Percentiles rank a stretch among this genome's conserved stretches.
phyloP scores from a whole-genome alignment of 2,797 vertebrate genomes.

The Eleutherodactylus coqui region DNA sequence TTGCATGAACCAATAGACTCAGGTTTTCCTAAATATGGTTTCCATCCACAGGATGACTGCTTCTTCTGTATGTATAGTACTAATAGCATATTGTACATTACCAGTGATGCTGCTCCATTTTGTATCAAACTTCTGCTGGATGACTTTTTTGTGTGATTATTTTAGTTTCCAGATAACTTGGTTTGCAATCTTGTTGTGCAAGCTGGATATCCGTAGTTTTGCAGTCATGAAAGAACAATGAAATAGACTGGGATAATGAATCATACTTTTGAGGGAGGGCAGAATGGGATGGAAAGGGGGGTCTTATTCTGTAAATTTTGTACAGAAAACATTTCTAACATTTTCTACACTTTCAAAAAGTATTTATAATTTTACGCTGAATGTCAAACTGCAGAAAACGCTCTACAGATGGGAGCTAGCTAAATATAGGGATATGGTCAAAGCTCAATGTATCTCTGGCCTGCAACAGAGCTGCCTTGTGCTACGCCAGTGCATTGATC shows the following conservation, averaged over 20 bases:
- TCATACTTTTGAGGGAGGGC: constrained; percentile 47
- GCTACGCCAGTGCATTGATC: constrained; percentile 44
- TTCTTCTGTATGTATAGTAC: constrained; percentile 15
- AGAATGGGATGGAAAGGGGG: constrained; percentile 35
- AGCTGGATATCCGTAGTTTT: constrained; percentile 25
- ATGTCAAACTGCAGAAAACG: constrained; percentile 60
- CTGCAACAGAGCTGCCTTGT: constrained; percentile 50
- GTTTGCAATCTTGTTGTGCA: constrained; percentile 33
- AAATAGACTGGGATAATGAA: constrained; percentile 50
- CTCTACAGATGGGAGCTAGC: constrained; percentile 50
- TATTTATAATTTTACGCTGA: constrained; percentile 64
- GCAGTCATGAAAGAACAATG: constrained; percentile 48
- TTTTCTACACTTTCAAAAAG: constrained; percentile 64
- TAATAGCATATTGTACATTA: constrained; percentile 14
- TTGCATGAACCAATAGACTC: background rate
- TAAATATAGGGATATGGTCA: constrained; percentile 41
- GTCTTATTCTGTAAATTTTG: constrained; percentile 63
- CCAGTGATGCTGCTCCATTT: constrained; percentile 26
- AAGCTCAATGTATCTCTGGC: constrained; percentile 38
- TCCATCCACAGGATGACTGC: background rate
- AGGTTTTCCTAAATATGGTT: background rate
- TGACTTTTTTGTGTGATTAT: constrained; percentile 43
- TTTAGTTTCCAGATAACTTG: constrained; percentile 39
- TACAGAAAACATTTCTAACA: constrained; percentile 65
- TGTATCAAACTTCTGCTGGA: constrained; percentile 20